These are phyloP conservation scores for Lemur catta DNA, from an alignment of 2,797 vertebrate genomes.

Conservation along the genomic window DNA sequence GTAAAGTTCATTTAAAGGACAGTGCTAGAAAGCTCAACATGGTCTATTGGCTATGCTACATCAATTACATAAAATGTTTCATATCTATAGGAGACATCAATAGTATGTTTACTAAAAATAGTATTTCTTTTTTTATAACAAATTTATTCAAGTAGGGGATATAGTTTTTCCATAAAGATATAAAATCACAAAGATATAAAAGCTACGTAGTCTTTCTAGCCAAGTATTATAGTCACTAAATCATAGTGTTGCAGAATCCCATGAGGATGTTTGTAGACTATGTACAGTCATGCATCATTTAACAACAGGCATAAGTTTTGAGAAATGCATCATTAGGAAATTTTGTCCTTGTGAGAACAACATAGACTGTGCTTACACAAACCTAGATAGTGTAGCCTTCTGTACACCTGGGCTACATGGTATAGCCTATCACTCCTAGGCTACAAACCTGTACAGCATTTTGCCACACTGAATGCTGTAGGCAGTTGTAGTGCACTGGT, in stretches of 20 bases:
- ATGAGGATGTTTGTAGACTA: neutral
- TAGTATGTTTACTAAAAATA: constrained; percentile 37
- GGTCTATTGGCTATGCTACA: neutral
- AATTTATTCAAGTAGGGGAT: neutral
- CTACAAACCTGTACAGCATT: neutral
- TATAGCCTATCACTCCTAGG: neutral
- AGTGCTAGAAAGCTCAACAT: constrained; percentile 15
- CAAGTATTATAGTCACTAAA: constrained; percentile 10
- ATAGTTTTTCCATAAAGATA: neutral
- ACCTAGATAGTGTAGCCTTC: neutral
- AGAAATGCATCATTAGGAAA: neutral
- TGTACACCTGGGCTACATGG: neutral
- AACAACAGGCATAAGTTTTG: neutral
- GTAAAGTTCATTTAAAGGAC: constrained; percentile 65
- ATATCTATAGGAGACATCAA: neutral
- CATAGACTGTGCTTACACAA: neutral
- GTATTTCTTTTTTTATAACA: neutral
- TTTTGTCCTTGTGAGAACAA: too few species aligned
- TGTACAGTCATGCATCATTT: neutral
- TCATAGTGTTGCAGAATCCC: neutral
- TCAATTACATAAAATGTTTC: constrained; percentile 41
- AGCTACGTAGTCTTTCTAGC: neutral
- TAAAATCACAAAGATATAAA: constrained; percentile 9
- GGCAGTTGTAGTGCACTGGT: neutral
- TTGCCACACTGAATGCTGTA: neutral